These are phyloP conservation scores for Stegastes partitus DNA, from an alignment of 2,113 vertebrate genomes.

Conservation along the genomic window DNA sequence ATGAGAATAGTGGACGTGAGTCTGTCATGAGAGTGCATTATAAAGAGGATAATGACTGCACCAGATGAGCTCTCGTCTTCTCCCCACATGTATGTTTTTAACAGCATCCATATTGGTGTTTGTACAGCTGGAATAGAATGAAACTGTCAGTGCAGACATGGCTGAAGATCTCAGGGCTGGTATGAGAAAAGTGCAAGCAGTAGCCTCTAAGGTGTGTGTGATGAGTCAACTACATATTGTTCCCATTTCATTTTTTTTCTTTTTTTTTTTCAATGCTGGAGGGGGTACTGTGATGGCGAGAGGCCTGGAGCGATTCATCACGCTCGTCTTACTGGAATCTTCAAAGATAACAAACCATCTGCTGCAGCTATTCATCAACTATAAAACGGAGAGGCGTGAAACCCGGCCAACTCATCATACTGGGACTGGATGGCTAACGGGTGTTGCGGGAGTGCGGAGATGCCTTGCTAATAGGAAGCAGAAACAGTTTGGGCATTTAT, in stretches of 20 bases:
- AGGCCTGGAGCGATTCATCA: constrained; percentile 91
- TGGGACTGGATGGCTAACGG: constrained; percentile 86
- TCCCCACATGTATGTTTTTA: constrained; percentile 57
- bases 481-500: constrained; percentile 67
- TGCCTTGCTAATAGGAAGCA: constrained; percentile 90
- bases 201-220: constrained; percentile 32
- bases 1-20: constrained; percentile 63
- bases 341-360: constrained; percentile 96
- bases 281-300: constrained; percentile 33
- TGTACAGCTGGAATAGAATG: constrained; percentile 71
- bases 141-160: constrained; percentile 51
- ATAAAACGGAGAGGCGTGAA: constrained; percentile 91
- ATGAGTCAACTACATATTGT: constrained; percentile 76
- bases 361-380: constrained; percentile 93
- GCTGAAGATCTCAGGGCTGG: constrained; percentile 55
- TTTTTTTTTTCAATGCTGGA: constrained; percentile 66
- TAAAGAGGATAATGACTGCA: constrained; percentile 77
- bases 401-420: constrained; percentile 86
- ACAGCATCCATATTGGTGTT: constrained; percentile 59
- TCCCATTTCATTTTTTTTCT: constrained; percentile 84
- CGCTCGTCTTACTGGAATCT: constrained; percentile 90
- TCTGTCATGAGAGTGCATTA: constrained; percentile 69
- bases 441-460: constrained; percentile 85
- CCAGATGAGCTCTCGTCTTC: constrained; percentile 70
- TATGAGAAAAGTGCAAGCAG: constrained; percentile 32